Conservation (phyloP, 1,140 invertebrate species). For the Zaprionus tsacasi region DNA sequence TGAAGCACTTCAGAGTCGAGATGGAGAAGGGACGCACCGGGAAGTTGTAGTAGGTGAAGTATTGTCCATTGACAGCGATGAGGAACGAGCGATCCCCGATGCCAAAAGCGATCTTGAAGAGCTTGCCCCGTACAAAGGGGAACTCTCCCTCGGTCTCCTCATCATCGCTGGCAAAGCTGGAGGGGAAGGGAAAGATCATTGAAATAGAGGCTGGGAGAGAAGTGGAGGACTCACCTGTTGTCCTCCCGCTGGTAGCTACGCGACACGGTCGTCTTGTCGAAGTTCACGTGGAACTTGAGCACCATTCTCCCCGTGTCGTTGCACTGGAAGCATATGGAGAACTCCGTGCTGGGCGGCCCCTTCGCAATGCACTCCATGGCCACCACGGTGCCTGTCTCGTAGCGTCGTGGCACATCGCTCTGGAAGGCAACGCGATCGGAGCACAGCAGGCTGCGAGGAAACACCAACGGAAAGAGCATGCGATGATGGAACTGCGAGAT, state of each 20-base stretch:
- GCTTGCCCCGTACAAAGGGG: constrained; percentile 77
- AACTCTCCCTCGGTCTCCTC: constrained; percentile 83
- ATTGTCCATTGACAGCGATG: constrained; percentile 81
- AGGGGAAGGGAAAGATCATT: background rate
- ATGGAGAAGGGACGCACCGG: constrained; percentile 74
- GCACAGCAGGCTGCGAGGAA: constrained; percentile 73
- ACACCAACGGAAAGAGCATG: constrained; percentile 79
- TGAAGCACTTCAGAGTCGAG: constrained; percentile 80
- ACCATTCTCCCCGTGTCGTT: constrained; percentile 77
- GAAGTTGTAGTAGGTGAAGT: constrained; percentile 82
- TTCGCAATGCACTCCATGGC: constrained; percentile 83
- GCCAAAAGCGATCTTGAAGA: constrained; percentile 81
- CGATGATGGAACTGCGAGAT: constrained; percentile 82
- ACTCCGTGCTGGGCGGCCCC: constrained; percentile 75
- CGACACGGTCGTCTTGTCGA: constrained; percentile 73
- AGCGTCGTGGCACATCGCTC: constrained; percentile 77
- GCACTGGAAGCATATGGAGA: constrained; percentile 82
- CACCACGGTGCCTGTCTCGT: constrained; percentile 79
- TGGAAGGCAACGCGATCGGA: constrained; percentile 76
- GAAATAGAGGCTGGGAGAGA: background rate
- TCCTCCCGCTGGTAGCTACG: constrained; percentile 75
- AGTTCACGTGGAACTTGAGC: constrained; percentile 77
- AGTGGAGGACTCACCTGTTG: constrained; percentile 54
- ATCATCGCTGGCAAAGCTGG: constrained; percentile 70
- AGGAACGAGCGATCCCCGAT: constrained; percentile 80